These are phyloP conservation scores for Drosophila pegasa DNA, from an alignment of 2,888 invertebrate genomes.

Conservation along the genomic window DNA sequence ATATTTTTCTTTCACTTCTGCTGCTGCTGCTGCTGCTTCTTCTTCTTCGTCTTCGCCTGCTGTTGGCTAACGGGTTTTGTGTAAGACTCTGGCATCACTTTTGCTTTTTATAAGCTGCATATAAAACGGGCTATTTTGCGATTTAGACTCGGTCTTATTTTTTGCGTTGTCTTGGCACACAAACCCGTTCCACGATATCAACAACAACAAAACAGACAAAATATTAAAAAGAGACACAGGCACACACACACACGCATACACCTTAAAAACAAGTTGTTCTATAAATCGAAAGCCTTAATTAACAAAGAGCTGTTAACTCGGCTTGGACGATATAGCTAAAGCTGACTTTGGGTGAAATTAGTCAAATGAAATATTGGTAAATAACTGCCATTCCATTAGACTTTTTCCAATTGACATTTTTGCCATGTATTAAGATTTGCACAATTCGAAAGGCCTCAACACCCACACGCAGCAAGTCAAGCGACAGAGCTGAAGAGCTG, in stretches of 20 bases:
- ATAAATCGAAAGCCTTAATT: constrained; percentile 64
- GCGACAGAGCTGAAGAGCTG: constrained; percentile 8
- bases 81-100: constrained; percentile 66
- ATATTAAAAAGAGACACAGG: constrained; percentile 39
- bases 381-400: constrained; percentile 42
- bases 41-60: constrained; percentile 22
- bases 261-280: constrained; percentile 71
- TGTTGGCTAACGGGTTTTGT: constrained; percentile 64
- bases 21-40: constrained; percentile 31
- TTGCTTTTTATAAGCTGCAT: constrained; percentile 62
- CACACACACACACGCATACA: constrained; percentile 58
- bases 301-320: constrained; percentile 34
- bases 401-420: constrained; percentile 57
- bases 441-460: constrained; percentile 41
- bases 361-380: background rate
- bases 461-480: constrained; percentile 25
- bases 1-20: constrained; percentile 51
- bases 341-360: background rate
- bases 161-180: constrained; percentile 49
- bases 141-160: constrained; percentile 55
- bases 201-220: constrained; percentile 12
- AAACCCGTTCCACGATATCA: constrained; percentile 57
- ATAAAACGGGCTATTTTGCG: constrained; percentile 55
- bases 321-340: background rate
- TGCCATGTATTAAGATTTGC: constrained; percentile 36